Evolutionary conservation across 2,113 vertebrate species (phyloP), one percentile per base, ranked within the genome.

Genomic region (Crocuta crocuta): DNA sequence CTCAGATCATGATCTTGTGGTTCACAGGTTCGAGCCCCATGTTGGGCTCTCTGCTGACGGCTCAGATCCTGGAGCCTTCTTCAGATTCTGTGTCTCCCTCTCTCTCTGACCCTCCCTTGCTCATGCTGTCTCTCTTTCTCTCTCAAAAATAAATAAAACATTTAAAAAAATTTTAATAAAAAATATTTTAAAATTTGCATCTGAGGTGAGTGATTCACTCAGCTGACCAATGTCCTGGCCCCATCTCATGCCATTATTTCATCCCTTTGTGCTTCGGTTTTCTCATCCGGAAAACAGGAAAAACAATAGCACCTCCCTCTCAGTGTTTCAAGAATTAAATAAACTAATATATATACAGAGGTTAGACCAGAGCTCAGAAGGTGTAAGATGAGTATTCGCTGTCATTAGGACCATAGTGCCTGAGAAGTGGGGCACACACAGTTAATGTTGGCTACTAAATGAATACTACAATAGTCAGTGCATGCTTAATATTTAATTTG

Each of bases 391-490:
- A 15, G 35, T 19, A 26, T 39, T 2, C 43, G 10, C 39, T 55
- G 7, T 55, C 39, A 5, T n/a, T 48, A 9, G 19, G 39, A 28
- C 26, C 58, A 10, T 11, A 3, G 9, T 7, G 39, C n/a, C 61
- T 21, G 45, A 21, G 43, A 33, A 39, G 21, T 7, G 24, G 28
- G 10, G 16, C 55, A 13, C 21, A 45, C 1, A 0, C 0, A 0
- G 43, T 28, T 58, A 39, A 1, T 1, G 9, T 1, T 33, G 53
- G 45, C 71, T 35, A 7, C 35, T 8, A 5, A 71, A 35, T 12
- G 4, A 81, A 26, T 2, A 5, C 12, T 23, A 2, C n/a, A 23
- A 7, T 8, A 65, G 35, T 81, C 26, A 19, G 66, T 2, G 43
- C 53, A 9, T 0, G 13, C 33, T n/a, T 33, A 2, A 0, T 35